A percentile compares a stretch with the other conserved stretches of the same genome.
These are phyloP conservation scores for Melanotaenia duboulayi DNA, from an alignment of 2,113 vertebrate genomes.

Conservation along the genomic window DNA sequence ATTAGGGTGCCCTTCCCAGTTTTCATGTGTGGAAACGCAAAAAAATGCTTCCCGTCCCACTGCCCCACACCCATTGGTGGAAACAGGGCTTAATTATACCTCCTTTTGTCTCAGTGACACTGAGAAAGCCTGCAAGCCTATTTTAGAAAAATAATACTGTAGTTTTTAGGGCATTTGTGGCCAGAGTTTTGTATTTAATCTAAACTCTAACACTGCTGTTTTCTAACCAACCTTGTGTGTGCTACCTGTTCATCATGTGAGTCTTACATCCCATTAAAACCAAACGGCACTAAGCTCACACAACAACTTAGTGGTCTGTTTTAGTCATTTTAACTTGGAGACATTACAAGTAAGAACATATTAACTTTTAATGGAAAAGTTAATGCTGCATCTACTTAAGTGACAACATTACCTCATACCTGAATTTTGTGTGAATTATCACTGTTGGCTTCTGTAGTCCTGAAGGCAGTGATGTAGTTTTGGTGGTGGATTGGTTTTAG, in stretches of 20 bases:
- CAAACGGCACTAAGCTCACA: background rate
- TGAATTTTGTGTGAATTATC: slow-evolving; percentile 21
- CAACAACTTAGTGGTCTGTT: slow-evolving; percentile 11
- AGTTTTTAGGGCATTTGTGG: background rate
- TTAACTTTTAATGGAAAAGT: background rate
- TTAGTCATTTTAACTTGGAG: background rate
- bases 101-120: background rate
- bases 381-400: background rate
- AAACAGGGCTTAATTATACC: too few species aligned
- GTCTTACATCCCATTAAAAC: background rate
- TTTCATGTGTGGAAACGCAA: too few species aligned
- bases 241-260: background rate
- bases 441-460: slow-evolving; percentile 42
- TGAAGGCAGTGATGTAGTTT: slow-evolving; percentile 32
- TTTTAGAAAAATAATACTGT: too few species aligned
- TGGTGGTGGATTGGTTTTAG: slow-evolving; percentile 47
- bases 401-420: slow-evolving; percentile 64
- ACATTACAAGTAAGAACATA: background rate
- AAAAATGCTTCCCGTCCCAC: too few species aligned
- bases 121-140: slow-evolving; percentile 8
- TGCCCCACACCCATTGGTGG: too few species aligned
- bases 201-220: too few species aligned
- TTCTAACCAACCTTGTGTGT: background rate
- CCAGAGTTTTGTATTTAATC: background rate
- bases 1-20: too few species aligned